These are phyloP conservation scores for Oedothorax gibbosus DNA, from an alignment of 1,140 invertebrate species.

Conservation along the genomic window DNA sequence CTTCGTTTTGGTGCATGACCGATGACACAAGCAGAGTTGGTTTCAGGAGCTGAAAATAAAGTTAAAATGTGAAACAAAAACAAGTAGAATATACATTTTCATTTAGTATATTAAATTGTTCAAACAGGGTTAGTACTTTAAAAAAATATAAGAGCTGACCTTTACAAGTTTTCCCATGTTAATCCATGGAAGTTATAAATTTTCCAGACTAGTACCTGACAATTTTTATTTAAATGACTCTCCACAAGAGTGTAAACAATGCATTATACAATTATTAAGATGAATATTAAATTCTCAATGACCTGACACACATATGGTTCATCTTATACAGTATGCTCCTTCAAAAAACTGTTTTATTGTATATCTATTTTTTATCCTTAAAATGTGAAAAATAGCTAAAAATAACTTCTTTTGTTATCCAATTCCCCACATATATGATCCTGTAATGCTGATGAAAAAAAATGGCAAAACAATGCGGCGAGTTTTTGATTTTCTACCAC, in stretches of 20 bases:
- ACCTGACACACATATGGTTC: no score
- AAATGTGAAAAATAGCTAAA: no score
- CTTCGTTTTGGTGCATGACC: constrained; percentile 42
- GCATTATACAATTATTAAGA: no score
- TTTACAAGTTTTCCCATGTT: neutral
- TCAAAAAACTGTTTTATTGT: no score
- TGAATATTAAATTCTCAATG: no score
- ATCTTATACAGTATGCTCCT: no score
- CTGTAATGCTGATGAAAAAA: no score
- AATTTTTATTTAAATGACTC: neutral
- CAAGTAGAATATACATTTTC: neutral
- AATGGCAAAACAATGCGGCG: no score
- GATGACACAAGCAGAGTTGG: constrained; percentile 48
- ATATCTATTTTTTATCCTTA: no score
- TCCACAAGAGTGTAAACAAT: neutral
- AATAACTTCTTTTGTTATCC: no score
- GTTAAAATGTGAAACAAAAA: neutral
- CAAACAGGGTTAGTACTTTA: neutral
- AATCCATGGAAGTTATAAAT: neutral
- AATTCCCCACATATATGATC: no score
- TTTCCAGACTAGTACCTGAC: neutral
- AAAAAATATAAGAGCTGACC: neutral
- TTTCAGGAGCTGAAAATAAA: constrained; percentile 36
- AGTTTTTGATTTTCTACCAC: no score
- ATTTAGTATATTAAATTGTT: neutral